Conservation (phyloP, 2,797 vertebrate species). For the Buceros bicornis region DNA sequence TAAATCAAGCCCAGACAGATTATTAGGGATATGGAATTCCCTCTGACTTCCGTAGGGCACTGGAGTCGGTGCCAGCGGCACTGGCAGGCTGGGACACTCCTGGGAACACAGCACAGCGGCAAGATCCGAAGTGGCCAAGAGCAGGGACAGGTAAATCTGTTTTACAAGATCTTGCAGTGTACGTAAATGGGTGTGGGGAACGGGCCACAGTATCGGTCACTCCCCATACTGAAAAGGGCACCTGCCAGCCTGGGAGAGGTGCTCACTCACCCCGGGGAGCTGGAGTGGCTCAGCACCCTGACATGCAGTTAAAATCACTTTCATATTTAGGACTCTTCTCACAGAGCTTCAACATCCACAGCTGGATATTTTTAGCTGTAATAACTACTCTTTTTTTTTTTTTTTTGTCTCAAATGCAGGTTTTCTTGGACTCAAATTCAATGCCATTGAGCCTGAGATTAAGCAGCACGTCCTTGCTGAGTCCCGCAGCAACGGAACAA, state of each 20-base stretch:
- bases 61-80: neutral
- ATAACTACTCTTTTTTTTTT: neutral
- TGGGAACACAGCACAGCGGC: fast-evolving
- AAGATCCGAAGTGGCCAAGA: neutral
- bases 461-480: neutral
- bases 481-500: neutral
- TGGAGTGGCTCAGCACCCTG: neutral
- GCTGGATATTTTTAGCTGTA: neutral
- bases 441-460: fast-evolving
- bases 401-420: neutral
- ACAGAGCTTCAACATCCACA: neutral
- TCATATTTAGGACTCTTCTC: neutral
- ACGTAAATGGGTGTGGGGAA: fast-evolving
- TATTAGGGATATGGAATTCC: neutral
- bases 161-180: fast-evolving
- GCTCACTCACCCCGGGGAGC: too few species aligned
- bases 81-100: neutral
- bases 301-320: neutral
- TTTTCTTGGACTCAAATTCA: neutral
- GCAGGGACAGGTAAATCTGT: neutral
- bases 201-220: neutral
- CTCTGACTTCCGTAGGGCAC: neutral
- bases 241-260: too few species aligned
- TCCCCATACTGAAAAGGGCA: neutral
- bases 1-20: neutral